A percentile compares a stretch with the other conserved stretches of the same genome.
These are phyloP conservation scores for Danio aesculapii DNA, from an alignment of 2,797 vertebrate species.

Conservation along the genomic window DNA sequence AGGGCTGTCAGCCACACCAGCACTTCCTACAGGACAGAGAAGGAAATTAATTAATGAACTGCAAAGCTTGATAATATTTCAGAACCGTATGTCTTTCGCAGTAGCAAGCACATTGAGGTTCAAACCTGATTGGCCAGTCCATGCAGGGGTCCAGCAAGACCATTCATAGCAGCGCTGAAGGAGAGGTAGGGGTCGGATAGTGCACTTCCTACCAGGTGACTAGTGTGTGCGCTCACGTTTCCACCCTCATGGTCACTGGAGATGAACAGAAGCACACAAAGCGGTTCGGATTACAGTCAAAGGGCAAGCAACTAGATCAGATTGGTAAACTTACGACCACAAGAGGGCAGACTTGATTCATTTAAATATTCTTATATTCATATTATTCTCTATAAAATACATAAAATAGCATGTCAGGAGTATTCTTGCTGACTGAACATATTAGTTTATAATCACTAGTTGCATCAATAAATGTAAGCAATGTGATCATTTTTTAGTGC, in stretches of 20 bases:
- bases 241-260: constrained; percentile 95
- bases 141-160: constrained; percentile 93
- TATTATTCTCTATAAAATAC: not conserved
- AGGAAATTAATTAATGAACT: not conserved
- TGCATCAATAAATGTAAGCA: not conserved
- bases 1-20: constrained; percentile 95
- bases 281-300: not conserved
- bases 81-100: not conserved
- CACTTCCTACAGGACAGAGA: constrained; percentile 83
- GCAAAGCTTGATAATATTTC: not conserved
- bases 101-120: not conserved
- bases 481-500: not conserved
- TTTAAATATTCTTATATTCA: not conserved
- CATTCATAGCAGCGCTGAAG: constrained; percentile 97
- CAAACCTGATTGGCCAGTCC: constrained; percentile 96
- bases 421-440: not conserved
- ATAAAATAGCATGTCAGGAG: not conserved
- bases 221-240: constrained; percentile 95
- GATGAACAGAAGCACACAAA: constrained; percentile 32
- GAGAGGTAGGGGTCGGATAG: constrained; percentile 96
- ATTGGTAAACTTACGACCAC: constrained; percentile 8
- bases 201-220: constrained; percentile 94
- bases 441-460: not conserved
- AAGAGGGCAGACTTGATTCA: not conserved
- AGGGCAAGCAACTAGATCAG: not conserved